Percentiles rank a stretch among this genome's conserved stretches.
phyloP scores from a whole-genome alignment of 2,113 vertebrate species.

The Oreotragus oreotragus region DNA sequence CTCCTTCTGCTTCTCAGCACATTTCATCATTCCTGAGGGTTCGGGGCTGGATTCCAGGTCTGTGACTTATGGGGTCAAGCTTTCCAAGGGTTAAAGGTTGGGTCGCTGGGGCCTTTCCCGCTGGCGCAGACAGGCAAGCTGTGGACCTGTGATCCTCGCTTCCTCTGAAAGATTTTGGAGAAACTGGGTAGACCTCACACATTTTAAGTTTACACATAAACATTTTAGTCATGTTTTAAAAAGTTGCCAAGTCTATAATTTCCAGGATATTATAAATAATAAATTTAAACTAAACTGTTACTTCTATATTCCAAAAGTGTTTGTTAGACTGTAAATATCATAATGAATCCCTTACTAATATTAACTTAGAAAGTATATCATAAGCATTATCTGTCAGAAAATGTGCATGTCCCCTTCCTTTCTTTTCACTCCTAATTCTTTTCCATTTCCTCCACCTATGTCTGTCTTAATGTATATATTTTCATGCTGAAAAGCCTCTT shows the following conservation, averaged over 20 bases:
- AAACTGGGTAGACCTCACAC: neutral
- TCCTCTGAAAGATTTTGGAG: neutral
- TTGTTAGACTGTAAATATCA: neutral
- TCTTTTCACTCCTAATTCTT: neutral
- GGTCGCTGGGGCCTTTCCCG: too few species aligned
- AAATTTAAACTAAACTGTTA: neutral
- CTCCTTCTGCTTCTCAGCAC: neutral
- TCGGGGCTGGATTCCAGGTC: neutral
- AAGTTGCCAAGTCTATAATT: neutral
- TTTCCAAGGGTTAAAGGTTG: neutral
- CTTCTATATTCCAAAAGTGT: neutral
- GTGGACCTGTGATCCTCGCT: too few species aligned
- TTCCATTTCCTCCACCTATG: neutral
- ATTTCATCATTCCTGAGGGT: accelerated
- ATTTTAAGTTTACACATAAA: neutral
- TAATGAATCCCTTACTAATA: neutral
- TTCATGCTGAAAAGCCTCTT: neutral
- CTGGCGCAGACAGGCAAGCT: neutral
- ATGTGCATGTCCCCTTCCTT: neutral
- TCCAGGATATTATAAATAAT: neutral
- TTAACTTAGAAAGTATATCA: neutral
- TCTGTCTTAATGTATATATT: neutral
- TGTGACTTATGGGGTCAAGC: neutral
- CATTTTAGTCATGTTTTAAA: neutral
- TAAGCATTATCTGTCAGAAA: neutral